phyloP scores from a whole-genome alignment of 1,140 invertebrate species.

The Ericerus pela region DNA sequence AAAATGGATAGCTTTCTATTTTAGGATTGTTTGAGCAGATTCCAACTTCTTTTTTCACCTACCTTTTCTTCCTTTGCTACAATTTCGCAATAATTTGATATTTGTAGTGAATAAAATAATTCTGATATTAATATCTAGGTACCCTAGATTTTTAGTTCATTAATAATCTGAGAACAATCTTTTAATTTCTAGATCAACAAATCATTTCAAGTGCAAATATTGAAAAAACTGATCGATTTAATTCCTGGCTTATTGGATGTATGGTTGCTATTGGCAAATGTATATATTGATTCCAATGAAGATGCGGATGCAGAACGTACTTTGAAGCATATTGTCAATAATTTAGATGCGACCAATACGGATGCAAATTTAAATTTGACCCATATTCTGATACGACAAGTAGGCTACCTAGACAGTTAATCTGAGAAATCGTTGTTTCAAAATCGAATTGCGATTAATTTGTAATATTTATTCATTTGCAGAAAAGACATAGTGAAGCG shows the following conservation, averaged over 20 bases:
- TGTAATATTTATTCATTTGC: conserved; percentile 29
- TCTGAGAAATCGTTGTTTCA: neutral
- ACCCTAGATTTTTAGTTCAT: too few relatives aligned
- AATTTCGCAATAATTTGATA: too few relatives aligned
- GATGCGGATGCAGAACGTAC: conserved; percentile 48
- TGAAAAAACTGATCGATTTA: conserved; percentile 56
- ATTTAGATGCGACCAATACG: conserved; percentile 56
- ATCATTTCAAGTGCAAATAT: conserved; percentile 46
- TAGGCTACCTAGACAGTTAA: conserved; percentile 13
- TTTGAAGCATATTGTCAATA: conserved; percentile 50
- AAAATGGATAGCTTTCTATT: too few relatives aligned
- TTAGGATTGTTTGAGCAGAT: too few relatives aligned
- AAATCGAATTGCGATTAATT: neutral
- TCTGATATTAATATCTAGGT: too few relatives aligned
- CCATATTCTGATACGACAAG: conserved; percentile 52
- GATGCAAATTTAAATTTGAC: conserved; percentile 77
- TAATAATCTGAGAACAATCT: too few relatives aligned
- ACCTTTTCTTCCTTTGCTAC: too few relatives aligned
- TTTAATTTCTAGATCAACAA: too few relatives aligned
- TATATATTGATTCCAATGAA: conserved; percentile 49
- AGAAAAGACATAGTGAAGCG: conserved; percentile 60
- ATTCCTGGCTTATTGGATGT: conserved; percentile 67
- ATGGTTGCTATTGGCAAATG: conserved; percentile 34
- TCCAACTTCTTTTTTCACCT: too few relatives aligned
- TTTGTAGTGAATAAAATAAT: too few relatives aligned